These are phyloP conservation scores for Pandion haliaetus DNA, from an alignment of 2,113 vertebrate species.

Conservation along the genomic window DNA sequence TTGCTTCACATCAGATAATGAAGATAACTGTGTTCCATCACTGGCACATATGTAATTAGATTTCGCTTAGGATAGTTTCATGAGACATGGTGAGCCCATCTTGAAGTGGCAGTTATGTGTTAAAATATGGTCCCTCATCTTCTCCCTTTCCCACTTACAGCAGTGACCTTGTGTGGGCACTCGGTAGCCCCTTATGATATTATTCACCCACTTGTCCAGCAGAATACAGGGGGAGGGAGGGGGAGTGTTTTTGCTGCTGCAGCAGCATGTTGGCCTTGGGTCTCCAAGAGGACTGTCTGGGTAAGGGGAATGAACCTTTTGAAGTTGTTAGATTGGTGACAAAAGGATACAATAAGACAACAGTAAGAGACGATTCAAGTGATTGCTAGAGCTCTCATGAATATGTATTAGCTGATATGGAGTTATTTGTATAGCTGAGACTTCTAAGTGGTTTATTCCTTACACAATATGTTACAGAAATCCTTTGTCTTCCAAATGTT, in stretches of 20 bases:
- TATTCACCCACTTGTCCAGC: background rate
- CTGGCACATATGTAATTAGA: background rate
- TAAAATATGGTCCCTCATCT: background rate
- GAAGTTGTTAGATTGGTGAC: background rate
- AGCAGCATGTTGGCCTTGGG: background rate
- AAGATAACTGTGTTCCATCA: background rate
- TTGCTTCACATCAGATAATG: background rate
- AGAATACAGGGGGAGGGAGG: background rate
- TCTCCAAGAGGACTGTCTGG: background rate
- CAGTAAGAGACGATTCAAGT: background rate
- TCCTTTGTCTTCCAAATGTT: background rate
- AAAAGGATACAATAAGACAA: background rate
- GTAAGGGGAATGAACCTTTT: background rate
- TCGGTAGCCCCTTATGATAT: background rate
- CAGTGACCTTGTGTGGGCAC: background rate
- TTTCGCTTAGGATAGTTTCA: background rate
- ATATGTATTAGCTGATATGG: background rate
- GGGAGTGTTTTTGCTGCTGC: background rate
- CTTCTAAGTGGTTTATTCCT: background rate
- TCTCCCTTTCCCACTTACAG: background rate
- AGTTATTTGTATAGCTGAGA: background rate
- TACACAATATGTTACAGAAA: background rate
- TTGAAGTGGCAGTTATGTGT: background rate
- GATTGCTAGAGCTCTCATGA: background rate
- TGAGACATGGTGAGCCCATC: background rate